phyloP scores from a whole-genome alignment of 2,113 vertebrate species.

The Cranoglanis bouderius region DNA sequence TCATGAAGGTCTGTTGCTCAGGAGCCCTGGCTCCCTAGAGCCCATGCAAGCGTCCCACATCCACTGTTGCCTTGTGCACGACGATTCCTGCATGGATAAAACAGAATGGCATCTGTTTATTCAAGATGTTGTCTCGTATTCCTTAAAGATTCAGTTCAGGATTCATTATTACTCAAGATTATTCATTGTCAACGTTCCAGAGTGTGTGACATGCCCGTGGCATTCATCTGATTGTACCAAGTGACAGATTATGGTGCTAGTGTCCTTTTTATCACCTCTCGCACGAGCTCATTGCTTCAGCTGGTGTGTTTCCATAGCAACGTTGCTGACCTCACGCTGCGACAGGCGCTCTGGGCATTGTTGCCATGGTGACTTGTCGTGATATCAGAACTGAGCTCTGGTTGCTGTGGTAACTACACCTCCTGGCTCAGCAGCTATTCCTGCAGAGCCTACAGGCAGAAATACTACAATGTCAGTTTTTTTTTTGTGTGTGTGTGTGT shows the following conservation, averaged over 20 bases:
- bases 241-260: slow-evolving; percentile 12
- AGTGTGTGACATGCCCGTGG: background rate
- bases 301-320: slow-evolving; percentile 62
- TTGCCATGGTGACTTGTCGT: slow-evolving; percentile 58
- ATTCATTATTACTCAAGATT: background rate
- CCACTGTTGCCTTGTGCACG: background rate
- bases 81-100: background rate
- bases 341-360: slow-evolving; percentile 58
- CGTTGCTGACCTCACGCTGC: slow-evolving; percentile 62
- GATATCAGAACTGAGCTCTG: slow-evolving; percentile 59
- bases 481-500: background rate
- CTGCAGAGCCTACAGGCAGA: slow-evolving; percentile 51
- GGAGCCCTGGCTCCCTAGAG: background rate
- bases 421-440: slow-evolving; percentile 60
- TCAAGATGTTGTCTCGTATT: background rate
- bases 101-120: background rate
- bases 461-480: slow-evolving; percentile 45
- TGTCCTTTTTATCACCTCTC: slow-evolving; percentile 12
- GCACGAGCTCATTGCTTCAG: slow-evolving; percentile 52
- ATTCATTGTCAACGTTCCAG: background rate
- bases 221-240: background rate
- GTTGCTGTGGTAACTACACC: slow-evolving; percentile 61
- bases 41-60: slow-evolving; percentile 1
- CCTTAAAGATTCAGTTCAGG: background rate
- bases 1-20: slow-evolving; percentile 43